phyloP scores from a whole-genome alignment of 1,140 invertebrate genomes.

The Glomeris maerens region DNA sequence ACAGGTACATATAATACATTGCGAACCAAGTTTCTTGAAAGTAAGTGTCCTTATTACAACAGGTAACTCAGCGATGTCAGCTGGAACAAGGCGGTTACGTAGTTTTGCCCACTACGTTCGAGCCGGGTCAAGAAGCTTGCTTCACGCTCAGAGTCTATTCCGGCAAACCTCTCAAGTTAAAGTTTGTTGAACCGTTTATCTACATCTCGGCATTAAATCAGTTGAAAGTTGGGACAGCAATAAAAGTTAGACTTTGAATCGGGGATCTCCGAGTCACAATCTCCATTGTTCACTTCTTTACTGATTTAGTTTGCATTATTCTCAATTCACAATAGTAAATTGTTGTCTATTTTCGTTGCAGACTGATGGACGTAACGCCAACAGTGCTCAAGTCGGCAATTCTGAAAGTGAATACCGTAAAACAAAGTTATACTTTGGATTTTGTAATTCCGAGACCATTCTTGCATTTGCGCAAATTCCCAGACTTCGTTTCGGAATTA shows the following conservation, averaged over 20 bases:
- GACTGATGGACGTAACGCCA: conserved; percentile 57
- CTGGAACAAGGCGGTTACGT: conserved; percentile 70
- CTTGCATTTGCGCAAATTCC: too few relatives aligned
- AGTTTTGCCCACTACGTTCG: conserved; percentile 78
- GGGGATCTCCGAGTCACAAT: too few relatives aligned
- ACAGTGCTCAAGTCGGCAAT: conserved; percentile 54
- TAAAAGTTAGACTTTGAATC: too few relatives aligned
- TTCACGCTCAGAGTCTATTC: conserved; percentile 72
- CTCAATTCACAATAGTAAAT: too few relatives aligned
- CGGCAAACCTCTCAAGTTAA: conserved; percentile 63
- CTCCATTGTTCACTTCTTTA: too few relatives aligned
- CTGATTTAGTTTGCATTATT: too few relatives aligned
- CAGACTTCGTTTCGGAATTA: too few relatives aligned
- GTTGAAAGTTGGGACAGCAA: too few relatives aligned
- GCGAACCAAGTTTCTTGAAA: not conserved
- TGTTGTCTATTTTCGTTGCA: conserved; percentile 30
- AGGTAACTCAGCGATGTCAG: conserved; percentile 50
- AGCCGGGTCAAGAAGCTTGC: conserved; percentile 72
- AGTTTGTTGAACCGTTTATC: too few relatives aligned
- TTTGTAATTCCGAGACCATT: not conserved
- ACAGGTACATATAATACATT: conserved; percentile 44
- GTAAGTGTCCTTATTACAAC: conserved; percentile 1
- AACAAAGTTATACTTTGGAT: conserved; percentile 3
- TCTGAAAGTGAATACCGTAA: conserved; percentile 38
- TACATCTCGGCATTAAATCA: too few relatives aligned